Base-by-base conservation (phyloP, 2,888 invertebrate species). In the Papilio elwesi region DNA sequence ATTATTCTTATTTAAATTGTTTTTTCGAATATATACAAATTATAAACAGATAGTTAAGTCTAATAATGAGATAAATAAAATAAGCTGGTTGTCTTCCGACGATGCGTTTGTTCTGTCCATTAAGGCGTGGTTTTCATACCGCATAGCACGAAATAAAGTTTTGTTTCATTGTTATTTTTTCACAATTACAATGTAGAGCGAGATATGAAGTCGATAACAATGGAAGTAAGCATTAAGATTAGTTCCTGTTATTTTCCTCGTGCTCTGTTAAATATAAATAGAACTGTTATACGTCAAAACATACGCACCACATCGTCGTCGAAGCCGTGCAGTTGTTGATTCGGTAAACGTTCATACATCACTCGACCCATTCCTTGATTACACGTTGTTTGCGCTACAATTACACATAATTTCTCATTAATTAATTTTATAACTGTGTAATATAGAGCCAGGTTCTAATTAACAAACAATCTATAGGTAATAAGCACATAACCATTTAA, bases 321-420 rank as follows among this genome's bases (percentile, higher is more conserved):
- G 82, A 97, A 98, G 75, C 97, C 97, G 92, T 97, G 97, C 52
- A 98, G 91, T 87, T 98, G 98, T 83, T 97, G 97, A 87, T 98
- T 98, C 53, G 98, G 97, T 81, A 98, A 90, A 82, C 98, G 95
- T 90, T 98, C 98, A 85, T 98, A 98, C 91, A 97, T 96, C 51
- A 98, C 96, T 85, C 97, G 95, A 55, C 98, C 98, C 86, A 97
- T 95, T 71, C 98, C 98, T 86, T 97, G 97, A 86, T 98, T 98
- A 89, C 98, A 98, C 74, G 97, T 97, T 77, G 97, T 98, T 95
- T 98, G 98, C 84, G 97, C 97, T 97, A 89, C 66, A 85, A 84
- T 70, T 63, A 76, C 74, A 77, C 66, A 71, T 70, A 76, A 66
- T 52, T 62, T 38, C 47, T 5, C 9, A 10, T 48, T 48, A 48